Percentiles rank a stretch among this genome's conserved stretches.
Evolutionary conservation across 2,113 vertebrate genomes (phyloP).

Genomic region (Micromys minutus): DNA sequence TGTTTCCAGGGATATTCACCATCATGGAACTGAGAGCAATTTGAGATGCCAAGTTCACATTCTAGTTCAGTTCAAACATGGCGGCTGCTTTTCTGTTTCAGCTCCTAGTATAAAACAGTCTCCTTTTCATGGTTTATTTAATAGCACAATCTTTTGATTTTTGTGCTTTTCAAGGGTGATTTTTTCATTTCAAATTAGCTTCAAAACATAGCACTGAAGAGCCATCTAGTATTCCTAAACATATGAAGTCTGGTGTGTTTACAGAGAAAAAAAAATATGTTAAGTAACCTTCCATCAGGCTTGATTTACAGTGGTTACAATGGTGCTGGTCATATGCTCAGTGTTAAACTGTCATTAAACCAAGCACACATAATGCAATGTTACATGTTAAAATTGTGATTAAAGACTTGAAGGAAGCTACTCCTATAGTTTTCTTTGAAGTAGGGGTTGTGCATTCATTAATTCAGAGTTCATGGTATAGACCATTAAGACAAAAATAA

Average conservation of each 20-base stretch:
- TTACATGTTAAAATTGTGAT: background rate
- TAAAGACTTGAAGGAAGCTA: background rate
- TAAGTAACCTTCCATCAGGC: background rate
- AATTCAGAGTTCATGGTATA: background rate
- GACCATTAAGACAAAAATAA: constrained; percentile 69
- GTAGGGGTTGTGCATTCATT: background rate
- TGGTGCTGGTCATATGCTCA: background rate
- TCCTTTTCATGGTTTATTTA: background rate
- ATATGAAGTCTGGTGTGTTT: background rate
- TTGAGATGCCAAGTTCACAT: background rate
- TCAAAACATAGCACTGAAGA: background rate
- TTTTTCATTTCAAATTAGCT: background rate
- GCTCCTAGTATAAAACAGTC: background rate
- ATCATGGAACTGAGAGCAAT: background rate
- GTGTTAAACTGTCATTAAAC: background rate
- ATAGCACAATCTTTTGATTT: background rate
- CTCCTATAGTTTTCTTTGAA: background rate
- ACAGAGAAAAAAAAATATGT: background rate
- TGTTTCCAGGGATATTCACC: background rate
- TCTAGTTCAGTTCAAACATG: background rate
- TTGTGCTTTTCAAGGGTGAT: background rate
- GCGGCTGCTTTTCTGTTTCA: background rate
- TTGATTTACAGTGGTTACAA: background rate
- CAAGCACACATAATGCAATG: background rate
- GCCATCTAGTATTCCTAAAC: background rate